Conservation (phyloP, 92 coral and sea anemone genomes). For the Paragorgia papillata region DNA sequence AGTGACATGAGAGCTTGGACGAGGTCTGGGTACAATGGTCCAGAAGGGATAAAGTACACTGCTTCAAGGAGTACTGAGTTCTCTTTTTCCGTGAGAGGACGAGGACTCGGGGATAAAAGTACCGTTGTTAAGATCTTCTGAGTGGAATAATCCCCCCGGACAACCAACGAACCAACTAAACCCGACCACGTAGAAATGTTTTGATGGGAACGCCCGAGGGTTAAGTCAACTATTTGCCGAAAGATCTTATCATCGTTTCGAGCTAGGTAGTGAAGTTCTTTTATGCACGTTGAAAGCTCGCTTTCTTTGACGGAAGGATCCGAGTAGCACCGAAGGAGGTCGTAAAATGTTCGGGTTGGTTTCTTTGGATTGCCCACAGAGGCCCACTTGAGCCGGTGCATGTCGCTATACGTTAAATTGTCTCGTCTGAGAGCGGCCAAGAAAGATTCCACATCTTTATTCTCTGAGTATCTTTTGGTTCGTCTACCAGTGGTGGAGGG, state of each 20-base stretch:
- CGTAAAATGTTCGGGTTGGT: constrained; percentile 65
- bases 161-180: constrained; percentile 66
- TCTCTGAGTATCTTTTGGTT: constrained; percentile 9
- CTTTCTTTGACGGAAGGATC: constrained; percentile 68
- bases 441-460: neutral
- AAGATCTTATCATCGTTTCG: constrained; percentile 54
- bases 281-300: constrained; percentile 68
- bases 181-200: constrained; percentile 83
- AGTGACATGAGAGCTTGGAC: constrained; percentile 63
- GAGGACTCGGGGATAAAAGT: constrained; percentile 54
- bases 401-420: constrained; percentile 62
- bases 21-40: constrained; percentile 68
- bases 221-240: constrained; percentile 48
- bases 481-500: neutral
- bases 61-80: constrained; percentile 63
- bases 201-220: constrained; percentile 61
- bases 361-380: constrained; percentile 66
- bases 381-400: constrained; percentile 69
- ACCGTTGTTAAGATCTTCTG: constrained; percentile 69
- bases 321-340: constrained; percentile 74
- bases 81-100: constrained; percentile 67
- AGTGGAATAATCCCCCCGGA: constrained; percentile 60
- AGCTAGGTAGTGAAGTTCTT: constrained; percentile 70
- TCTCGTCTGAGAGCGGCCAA: constrained; percentile 57
- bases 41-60: constrained; percentile 71